Evolutionary conservation across 2,797 vertebrate genomes (phyloP), one percentile per base, ranked within the genome.

Genomic region (Psittacula echo): DNA sequence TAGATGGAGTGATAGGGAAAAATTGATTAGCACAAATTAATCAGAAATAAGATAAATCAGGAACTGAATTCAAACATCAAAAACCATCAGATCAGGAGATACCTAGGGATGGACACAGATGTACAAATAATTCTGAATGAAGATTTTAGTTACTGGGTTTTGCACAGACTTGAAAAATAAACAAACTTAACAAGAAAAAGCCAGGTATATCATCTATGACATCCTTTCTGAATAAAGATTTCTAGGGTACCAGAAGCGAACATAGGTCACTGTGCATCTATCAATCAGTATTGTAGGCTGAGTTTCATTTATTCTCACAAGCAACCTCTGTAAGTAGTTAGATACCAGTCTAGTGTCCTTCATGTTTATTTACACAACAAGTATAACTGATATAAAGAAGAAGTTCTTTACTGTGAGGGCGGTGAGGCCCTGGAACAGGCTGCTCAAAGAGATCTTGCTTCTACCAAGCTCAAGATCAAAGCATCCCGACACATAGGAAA

Each of bases 191-290:
- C 1, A 4, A 15, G 12, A 27, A 82, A 12, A 58, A 45, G 9
- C 2, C 26, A 23, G 0, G 2, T 13, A 20, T 39, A 19, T 14
- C 13, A 21, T 10, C 17, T 44, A 15, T 41, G 0, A 21, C 6
- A 24, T 5, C 16, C 6, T 60, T 41, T 60, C 44, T 27, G 13
- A 84, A 45, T 17, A 39, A 80, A 84, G 5, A 53, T 16, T 67
- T 51, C n/a, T 24, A 51, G 1, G 2, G 7, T 19, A 29, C 6
- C 8, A 77, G 24, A 70, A 44, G 4, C 8, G 13, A 50, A 8
- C 24, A 30, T 3, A 41, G 26, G 61, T 58, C 22, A 21, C 13
- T 60, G 19, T 44, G 19, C 5, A 39, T 10, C 4, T 45, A 22
- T 19, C 16, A 42, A 1, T 32, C 51, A 20, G 29, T 19, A 50